Evolutionary conservation across 2,888 invertebrate species (phyloP).

Genomic region (Tachina fera): DNA sequence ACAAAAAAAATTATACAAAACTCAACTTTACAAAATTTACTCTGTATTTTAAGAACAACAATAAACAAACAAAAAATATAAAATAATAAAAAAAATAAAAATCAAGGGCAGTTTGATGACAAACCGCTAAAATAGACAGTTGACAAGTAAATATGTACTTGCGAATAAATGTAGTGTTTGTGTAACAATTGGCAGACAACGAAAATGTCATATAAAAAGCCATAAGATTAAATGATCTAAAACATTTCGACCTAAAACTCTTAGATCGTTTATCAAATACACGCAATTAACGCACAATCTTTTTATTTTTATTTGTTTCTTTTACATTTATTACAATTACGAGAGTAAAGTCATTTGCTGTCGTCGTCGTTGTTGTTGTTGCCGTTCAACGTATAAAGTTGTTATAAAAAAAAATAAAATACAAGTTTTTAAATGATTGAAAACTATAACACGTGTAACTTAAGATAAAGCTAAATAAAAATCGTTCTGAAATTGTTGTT

Average conservation of each 20-base stretch:
- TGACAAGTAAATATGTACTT: slow-evolving; percentile 33
- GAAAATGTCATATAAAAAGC: slow-evolving; percentile 13
- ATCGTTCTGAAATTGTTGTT: not conserved
- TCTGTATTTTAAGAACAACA: slow-evolving; percentile 13
- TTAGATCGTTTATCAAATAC: slow-evolving; percentile 54
- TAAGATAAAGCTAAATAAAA: not conserved
- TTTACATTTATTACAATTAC: not conserved
- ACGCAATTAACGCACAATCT: slow-evolving; percentile 66
- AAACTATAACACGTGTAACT: slow-evolving; percentile 61
- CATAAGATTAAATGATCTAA: slow-evolving; percentile 19
- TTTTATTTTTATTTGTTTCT: slow-evolving; percentile 3
- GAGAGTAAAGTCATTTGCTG: slow-evolving; percentile 28
- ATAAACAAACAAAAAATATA: too few species aligned
- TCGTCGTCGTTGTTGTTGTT: too few species aligned
- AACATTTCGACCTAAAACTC: slow-evolving; percentile 34
- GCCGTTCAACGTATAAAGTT: not conserved
- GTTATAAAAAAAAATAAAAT: not conserved
- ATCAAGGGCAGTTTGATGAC: slow-evolving; percentile 64
- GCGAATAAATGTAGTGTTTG: slow-evolving; percentile 27
- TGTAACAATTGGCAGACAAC: slow-evolving; percentile 36
- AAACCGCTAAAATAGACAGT: slow-evolving; percentile 51
- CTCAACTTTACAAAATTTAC: slow-evolving; percentile 40
- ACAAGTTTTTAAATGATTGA: not conserved
- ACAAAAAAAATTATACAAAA: slow-evolving; percentile 5
- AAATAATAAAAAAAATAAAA: not conserved